Evolutionary conservation across 2,113 vertebrate species (phyloP).

Genomic region (Epinephelus cyanopodus): DNA sequence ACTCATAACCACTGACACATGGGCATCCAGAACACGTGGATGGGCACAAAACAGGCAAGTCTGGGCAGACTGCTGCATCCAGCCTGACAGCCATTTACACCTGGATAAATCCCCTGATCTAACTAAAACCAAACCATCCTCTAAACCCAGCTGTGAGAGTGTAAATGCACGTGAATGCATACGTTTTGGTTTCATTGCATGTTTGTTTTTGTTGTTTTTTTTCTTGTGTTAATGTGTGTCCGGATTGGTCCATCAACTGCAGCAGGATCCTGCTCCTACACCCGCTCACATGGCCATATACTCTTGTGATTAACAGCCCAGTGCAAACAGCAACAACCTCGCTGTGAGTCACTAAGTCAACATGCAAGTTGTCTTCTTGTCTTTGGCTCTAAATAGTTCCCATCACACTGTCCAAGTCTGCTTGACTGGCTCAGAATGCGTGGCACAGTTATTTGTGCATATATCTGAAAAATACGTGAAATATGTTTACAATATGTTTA

Average conservation of each 20-base stretch:
- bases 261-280: slow-evolving; percentile 58
- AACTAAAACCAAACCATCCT: slow-evolving; percentile 12
- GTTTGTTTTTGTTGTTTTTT: background rate
- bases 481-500: background rate
- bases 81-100: slow-evolving; percentile 55
- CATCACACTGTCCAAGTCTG: slow-evolving; percentile 41
- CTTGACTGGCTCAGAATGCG: background rate
- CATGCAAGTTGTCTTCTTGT: slow-evolving; percentile 54
- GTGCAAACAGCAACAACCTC: slow-evolving; percentile 60
- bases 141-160: background rate
- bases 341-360: slow-evolving; percentile 77
- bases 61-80: slow-evolving; percentile 48
- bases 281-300: slow-evolving; percentile 56
- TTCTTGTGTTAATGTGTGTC: background rate
- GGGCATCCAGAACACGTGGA: slow-evolving; percentile 75
- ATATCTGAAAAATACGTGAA: background rate
- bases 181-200: background rate
- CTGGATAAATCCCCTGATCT: slow-evolving; percentile 45
- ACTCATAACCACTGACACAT: slow-evolving; percentile 75
- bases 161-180: background rate
- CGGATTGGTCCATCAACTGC: slow-evolving; percentile 37
- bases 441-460: background rate
- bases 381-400: slow-evolving; percentile 47
- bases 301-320: slow-evolving; percentile 55
- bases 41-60: slow-evolving; percentile 61